Evolutionary conservation across 2,797 vertebrate species (phyloP).

Genomic region (Eulemur rubriventer): DNA sequence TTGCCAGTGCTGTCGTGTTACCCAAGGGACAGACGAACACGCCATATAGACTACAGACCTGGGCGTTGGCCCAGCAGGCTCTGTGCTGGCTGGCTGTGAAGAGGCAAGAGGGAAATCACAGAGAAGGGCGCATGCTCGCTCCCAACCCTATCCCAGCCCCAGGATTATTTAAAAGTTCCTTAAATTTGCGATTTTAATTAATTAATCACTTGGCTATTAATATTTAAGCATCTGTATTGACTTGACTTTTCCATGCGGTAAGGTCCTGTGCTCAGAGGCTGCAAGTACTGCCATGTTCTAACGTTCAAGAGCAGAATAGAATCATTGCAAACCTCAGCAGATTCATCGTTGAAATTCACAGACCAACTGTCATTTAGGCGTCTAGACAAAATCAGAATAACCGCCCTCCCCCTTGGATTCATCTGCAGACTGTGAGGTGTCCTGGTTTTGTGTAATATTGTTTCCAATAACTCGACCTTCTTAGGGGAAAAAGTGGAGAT

Average conservation of each 20-base stretch:
- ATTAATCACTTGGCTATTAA: background rate
- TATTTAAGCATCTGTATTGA: background rate
- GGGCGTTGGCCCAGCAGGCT: fast-evolving
- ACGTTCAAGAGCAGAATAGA: background rate
- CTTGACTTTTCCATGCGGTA: background rate
- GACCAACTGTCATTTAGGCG: background rate
- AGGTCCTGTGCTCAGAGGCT: background rate
- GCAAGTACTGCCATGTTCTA: background rate
- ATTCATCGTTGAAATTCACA: background rate
- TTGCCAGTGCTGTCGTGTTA: background rate
- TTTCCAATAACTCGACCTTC: slow-evolving; percentile 64
- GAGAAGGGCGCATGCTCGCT: fast-evolving
- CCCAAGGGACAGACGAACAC: background rate
- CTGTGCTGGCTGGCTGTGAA: background rate
- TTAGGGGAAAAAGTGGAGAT: slow-evolving; percentile 72
- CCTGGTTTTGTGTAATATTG: slow-evolving; percentile 46
- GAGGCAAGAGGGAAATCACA: background rate
- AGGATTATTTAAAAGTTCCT: background rate
- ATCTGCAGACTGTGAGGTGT: slow-evolving; percentile 17
- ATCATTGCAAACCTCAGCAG: fast-evolving
- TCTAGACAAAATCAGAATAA: slow-evolving; percentile 30
- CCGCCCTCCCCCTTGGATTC: background rate
- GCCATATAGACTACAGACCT: background rate
- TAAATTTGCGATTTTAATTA: slow-evolving; percentile 1
- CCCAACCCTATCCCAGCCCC: background rate